Evolutionary conservation across 92 coral and sea anemone species (phyloP).

Genomic region (Montipora capitata): DNA sequence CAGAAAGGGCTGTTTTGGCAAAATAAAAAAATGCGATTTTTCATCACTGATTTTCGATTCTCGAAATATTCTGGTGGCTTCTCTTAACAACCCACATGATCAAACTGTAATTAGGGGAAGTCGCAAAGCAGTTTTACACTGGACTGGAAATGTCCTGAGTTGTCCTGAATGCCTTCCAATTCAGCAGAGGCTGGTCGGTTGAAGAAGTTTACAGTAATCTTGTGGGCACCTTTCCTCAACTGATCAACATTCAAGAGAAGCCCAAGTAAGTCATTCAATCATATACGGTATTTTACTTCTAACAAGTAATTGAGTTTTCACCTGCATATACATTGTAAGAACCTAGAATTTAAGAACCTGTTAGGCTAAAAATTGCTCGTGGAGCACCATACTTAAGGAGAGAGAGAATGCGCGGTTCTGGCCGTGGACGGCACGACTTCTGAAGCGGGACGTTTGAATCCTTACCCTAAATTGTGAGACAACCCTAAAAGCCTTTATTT

Average conservation of each 20-base stretch:
- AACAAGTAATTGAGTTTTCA: slow-evolving; percentile 1
- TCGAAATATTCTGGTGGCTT: not conserved
- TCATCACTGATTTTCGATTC: slow-evolving; percentile 6
- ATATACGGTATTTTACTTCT: not conserved
- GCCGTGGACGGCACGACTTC: not conserved
- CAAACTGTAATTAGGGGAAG: not conserved
- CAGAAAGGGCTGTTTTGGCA: slow-evolving; percentile 8
- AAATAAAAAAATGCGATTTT: slow-evolving; percentile 23
- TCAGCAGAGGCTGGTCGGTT: slow-evolving; percentile 59
- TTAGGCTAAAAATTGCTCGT: too few species aligned
- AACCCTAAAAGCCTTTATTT: not conserved
- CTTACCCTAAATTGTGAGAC: not conserved
- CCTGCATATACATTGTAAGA: too few species aligned
- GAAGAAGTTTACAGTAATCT: slow-evolving; percentile 47
- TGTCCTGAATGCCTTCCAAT: slow-evolving; percentile 26
- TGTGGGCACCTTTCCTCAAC: slow-evolving; percentile 50
- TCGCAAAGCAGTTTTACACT: slow-evolving; percentile 14
- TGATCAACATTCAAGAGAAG: slow-evolving; percentile 6
- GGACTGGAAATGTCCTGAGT: slow-evolving; percentile 48
- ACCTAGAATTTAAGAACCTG: too few species aligned
- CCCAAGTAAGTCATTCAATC: slow-evolving; percentile 38
- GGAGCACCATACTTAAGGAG: too few species aligned
- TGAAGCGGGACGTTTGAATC: not conserved
- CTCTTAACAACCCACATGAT: not conserved
- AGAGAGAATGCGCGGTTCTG: not conserved